phyloP scores from a whole-genome alignment of 2,888 invertebrate species.

The Heliconius sara region DNA sequence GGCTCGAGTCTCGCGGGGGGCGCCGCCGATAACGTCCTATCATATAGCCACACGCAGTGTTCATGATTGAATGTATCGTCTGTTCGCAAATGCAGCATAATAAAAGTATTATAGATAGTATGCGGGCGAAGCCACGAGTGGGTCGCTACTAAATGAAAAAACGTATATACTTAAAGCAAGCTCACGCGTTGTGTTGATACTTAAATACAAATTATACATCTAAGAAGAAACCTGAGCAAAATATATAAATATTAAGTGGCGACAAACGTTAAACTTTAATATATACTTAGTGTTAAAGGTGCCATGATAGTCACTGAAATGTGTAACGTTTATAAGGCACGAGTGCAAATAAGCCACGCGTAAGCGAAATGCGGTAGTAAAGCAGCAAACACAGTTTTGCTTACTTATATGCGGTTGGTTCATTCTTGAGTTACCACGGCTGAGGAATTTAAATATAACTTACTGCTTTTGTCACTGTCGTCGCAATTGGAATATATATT shows the following conservation, averaged over 20 bases:
- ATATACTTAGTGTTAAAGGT: not conserved
- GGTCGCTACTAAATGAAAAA: too few relatives aligned
- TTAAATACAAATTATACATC: too few relatives aligned
- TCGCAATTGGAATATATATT: not conserved
- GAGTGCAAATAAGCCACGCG: conserved; percentile 20
- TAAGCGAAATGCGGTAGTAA: conserved; percentile 18
- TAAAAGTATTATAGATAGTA: too few relatives aligned
- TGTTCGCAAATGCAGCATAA: too few relatives aligned
- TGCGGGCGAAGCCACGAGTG: too few relatives aligned
- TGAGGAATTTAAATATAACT: not conserved
- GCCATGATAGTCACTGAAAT: conserved; percentile 6
- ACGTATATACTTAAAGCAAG: too few relatives aligned
- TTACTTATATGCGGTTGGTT: conserved; percentile 22
- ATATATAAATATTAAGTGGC: not conserved
- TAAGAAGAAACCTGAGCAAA: too few relatives aligned
- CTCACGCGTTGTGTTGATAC: too few relatives aligned
- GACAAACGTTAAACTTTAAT: conserved; percentile 1
- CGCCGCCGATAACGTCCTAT: too few relatives aligned
- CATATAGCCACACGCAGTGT: too few relatives aligned
- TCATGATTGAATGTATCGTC: too few relatives aligned
- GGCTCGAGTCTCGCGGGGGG: too few relatives aligned
- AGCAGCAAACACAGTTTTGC: conserved; percentile 12
- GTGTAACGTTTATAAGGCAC: conserved; percentile 2
- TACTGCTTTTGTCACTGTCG: not conserved
- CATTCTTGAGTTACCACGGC: not conserved